Percentiles rank a stretch among this genome's conserved stretches.
Conservation (phyloP, 2,113 vertebrate genomes). For the Neolamprologus caudopunctatus region DNA sequence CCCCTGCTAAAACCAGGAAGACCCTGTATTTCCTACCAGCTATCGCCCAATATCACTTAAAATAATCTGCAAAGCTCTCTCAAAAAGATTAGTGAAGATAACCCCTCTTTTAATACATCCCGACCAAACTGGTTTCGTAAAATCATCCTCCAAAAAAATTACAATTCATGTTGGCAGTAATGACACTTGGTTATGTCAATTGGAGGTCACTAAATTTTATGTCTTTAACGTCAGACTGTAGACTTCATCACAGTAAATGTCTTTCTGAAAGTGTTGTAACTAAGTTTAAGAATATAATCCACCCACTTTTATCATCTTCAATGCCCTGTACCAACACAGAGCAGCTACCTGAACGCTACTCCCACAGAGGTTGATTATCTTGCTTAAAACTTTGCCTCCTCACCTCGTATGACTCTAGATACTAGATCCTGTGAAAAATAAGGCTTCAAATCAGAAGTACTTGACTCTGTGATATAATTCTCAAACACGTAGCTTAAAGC, state of each 20-base stretch:
- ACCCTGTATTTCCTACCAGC: background rate
- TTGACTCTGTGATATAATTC: fast-evolving
- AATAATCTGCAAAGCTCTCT: background rate
- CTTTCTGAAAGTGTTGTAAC: background rate
- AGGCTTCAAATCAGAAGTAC: background rate
- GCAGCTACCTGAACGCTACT: background rate
- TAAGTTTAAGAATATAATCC: background rate
- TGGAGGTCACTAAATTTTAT: background rate
- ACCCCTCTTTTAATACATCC: background rate
- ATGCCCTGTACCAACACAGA: background rate
- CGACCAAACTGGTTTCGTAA: background rate
- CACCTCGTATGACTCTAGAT: background rate
- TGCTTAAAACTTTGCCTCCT: background rate
- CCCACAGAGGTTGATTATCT: fast-evolving
- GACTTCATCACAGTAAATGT: fast-evolving
- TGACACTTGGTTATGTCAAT: fast-evolving
- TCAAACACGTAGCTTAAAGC: background rate
- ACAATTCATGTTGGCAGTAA: background rate
- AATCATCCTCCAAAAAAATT: background rate
- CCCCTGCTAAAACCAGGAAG: background rate
- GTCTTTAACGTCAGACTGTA: background rate
- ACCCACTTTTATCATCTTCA: background rate
- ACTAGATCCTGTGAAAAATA: background rate
- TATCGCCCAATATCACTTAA: background rate
- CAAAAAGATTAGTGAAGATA: background rate